Conservation (phyloP, 37 sponge, comb jelly and placozoan genomes). For the Tethya wilhelma region DNA sequence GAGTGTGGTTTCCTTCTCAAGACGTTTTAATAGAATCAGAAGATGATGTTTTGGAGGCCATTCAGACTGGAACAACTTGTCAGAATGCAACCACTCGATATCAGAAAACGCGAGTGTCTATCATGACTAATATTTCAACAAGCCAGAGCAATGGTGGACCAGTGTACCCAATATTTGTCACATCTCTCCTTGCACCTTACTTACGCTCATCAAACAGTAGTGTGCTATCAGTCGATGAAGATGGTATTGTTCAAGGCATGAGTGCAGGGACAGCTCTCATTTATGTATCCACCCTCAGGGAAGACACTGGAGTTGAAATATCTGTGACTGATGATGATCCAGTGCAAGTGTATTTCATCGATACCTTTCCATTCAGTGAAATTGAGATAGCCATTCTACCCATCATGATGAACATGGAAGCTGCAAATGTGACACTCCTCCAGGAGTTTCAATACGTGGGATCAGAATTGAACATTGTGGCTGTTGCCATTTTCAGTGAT, state of each 20-base stretch:
- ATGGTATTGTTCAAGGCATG: slow-evolving; percentile 25
- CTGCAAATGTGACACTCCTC: not conserved
- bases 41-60: slow-evolving; percentile 44
- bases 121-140: slow-evolving; percentile 10
- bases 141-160: not conserved
- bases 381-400: slow-evolving; percentile 6
- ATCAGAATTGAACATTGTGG: slow-evolving; percentile 11
- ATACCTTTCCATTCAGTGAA: slow-evolving; percentile 44
- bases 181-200: slow-evolving; percentile 19
- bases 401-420: not conserved
- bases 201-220: slow-evolving; percentile 1
- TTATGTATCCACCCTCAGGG: not conserved
- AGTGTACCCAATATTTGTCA: slow-evolving; percentile 21
- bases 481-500: slow-evolving; percentile 54
- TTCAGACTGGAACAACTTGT: not conserved
- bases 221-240: not conserved
- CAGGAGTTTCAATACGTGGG: slow-evolving; percentile 27
- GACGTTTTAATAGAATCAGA: slow-evolving; percentile 1
- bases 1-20: slow-evolving; percentile 52
- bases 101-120: slow-evolving; percentile 25
- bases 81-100: not conserved
- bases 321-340: slow-evolving; percentile 13
- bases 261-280: not conserved
- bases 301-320: not conserved
- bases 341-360: slow-evolving; percentile 26